phyloP scores from a whole-genome alignment of 1,140 invertebrate genomes.

The Drosophila cardini region DNA sequence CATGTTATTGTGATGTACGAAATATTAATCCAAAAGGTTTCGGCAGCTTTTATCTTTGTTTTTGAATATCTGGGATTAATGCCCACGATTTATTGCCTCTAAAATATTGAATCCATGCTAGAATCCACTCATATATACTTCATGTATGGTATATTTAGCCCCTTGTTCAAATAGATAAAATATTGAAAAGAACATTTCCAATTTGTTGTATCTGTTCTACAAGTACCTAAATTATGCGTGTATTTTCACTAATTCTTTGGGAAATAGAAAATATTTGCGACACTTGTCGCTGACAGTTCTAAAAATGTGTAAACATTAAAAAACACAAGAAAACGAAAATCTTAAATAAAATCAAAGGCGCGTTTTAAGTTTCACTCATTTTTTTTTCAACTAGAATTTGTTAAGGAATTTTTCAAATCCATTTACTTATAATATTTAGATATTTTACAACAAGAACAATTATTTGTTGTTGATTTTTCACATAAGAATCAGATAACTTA shows the following conservation, averaged over 20 bases:
- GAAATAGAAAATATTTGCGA: conserved; percentile 50
- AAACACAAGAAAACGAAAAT: background rate
- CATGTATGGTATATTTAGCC: conserved; percentile 9
- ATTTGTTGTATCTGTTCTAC: conserved; percentile 14
- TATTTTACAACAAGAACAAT: conserved; percentile 3
- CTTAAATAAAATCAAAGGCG: conserved; percentile 47
- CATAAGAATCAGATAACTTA: too few relatives aligned
- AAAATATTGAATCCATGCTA: conserved; percentile 11
- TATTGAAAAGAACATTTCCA: conserved; percentile 22
- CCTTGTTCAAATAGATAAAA: background rate
- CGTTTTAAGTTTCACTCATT: conserved; percentile 54
- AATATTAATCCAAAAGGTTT: background rate
- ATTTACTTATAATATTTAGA: conserved; percentile 4
- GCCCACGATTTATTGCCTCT: conserved; percentile 22
- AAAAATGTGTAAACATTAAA: conserved; percentile 58
- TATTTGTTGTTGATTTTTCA: background rate
- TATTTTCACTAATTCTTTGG: conserved; percentile 36
- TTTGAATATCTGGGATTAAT: conserved; percentile 1
- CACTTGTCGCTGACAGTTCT: conserved; percentile 72
- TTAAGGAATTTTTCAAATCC: conserved; percentile 31
- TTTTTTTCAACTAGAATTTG: conserved; percentile 3
- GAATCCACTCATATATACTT: background rate
- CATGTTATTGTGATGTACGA: too few relatives aligned
- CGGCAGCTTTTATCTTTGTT: conserved; percentile 22
- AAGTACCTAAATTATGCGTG: conserved; percentile 35